Evolutionary conservation across 2,888 invertebrate genomes (phyloP).

Genomic region (Dasypolia templi): DNA sequence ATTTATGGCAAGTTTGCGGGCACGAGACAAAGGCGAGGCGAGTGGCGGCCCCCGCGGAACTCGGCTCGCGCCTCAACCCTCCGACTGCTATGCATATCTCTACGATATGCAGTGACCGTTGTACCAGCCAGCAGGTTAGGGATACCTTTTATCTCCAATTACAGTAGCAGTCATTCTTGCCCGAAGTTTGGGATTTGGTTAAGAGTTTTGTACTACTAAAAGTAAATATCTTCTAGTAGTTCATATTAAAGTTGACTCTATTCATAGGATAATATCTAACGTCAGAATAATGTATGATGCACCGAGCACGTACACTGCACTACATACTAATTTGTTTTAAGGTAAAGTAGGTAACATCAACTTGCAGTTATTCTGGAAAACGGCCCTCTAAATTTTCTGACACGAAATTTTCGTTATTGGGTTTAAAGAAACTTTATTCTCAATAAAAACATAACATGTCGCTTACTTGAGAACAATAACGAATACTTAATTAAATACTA

Average conservation of each 20-base stretch:
- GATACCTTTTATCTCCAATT: constrained; percentile 65
- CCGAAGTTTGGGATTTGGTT: constrained; percentile 13
- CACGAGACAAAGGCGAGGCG: constrained; percentile 86
- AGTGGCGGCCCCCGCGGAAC: constrained; percentile 75
- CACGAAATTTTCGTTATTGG: background rate
- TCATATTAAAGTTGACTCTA: background rate
- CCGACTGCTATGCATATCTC: constrained; percentile 68
- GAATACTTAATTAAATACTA: no score
- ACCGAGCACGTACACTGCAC: background rate
- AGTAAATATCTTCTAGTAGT: background rate
- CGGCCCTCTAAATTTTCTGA: background rate
- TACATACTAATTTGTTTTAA: background rate
- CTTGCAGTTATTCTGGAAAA: no score
- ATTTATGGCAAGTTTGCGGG: constrained; percentile 91
- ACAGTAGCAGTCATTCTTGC: constrained; percentile 42
- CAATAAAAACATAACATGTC: no score
- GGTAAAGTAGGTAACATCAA: background rate
- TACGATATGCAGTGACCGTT: constrained; percentile 76
- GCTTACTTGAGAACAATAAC: no score
- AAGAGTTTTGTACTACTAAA: constrained; percentile 6
- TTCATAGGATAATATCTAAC: background rate
- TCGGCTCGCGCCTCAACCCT: constrained; percentile 61
- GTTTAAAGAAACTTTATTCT: no score
- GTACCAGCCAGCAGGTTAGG: constrained; percentile 51
- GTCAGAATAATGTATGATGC: background rate